Evolutionary conservation across 2,797 vertebrate species (phyloP).

Genomic region (Synaphobranchus kaupii): DNA sequence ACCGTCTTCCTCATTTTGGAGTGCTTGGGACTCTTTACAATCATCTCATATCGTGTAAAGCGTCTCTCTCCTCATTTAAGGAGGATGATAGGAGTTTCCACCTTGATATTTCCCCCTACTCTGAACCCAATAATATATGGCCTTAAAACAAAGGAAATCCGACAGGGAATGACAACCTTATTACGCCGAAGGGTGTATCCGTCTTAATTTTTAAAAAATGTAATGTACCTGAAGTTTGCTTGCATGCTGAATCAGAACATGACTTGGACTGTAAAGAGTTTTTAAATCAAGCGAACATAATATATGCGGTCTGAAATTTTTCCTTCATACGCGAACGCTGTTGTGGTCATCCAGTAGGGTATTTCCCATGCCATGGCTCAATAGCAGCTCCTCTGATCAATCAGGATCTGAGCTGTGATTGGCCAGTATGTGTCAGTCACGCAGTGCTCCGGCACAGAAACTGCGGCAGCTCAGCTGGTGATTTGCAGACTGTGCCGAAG

Average conservation of each 20-base stretch:
- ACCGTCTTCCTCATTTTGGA: constrained; percentile 67
- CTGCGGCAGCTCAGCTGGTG: too few relatives aligned
- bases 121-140: constrained; percentile 63
- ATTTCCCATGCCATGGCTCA: too few relatives aligned
- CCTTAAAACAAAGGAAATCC: constrained; percentile 60
- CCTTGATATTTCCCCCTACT: constrained; percentile 49
- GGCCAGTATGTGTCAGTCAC: too few relatives aligned
- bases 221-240: not conserved
- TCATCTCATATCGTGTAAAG: constrained; percentile 51
- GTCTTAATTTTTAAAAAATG: not conserved
- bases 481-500: too few relatives aligned
- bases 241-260: not conserved
- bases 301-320: too few relatives aligned
- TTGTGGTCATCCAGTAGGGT: too few relatives aligned
- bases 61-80: constrained; percentile 56
- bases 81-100: constrained; percentile 47
- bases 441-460: too few relatives aligned
- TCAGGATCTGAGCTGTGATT: too few relatives aligned
- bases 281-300: not conserved
- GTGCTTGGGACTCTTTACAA: constrained; percentile 65
- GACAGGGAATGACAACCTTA: not conserved
- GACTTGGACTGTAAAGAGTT: not conserved
- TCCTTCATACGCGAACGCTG: too few relatives aligned
- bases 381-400: too few relatives aligned
- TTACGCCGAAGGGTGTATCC: not conserved